Evolutionary conservation across 2,113 vertebrate species (phyloP), one percentile per base, ranked within the genome.

Genomic region (Malurus melanocephalus): DNA sequence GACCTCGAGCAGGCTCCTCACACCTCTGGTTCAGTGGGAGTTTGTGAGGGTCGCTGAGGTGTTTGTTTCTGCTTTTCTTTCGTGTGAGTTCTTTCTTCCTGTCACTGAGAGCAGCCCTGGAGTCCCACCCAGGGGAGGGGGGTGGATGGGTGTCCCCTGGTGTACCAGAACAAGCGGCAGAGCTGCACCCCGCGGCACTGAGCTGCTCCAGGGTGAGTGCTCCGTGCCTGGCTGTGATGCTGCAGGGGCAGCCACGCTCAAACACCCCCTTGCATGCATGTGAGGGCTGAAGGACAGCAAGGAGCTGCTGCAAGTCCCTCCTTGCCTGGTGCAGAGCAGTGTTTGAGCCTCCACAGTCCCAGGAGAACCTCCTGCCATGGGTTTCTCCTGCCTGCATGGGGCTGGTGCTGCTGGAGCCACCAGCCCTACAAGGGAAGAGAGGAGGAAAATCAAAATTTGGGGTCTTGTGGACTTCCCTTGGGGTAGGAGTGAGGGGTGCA

Each of bases 401-500:
- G 43, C n/a, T 80, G 64, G 56, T 56, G 52, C 62, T 42, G 59
- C 30, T 35, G 30, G 20, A 75, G 45, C 40, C 51, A 84, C 66
- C 43, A 5, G 40, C 8, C 10, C 7, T 80, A 21, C 14, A 16
- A 20, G 13, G 20, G 9, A 4, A 68, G 0, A 65, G 28, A 69
- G 35, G 26, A 78, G 16, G 52, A 66, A 79, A 75, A 51, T 40
- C 40, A 18, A 0, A 0, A 13, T 30, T 26, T 42, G 35, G 16
- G 35, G 10, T 19, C 12, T 46, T 8, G 22, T 1, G 4, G 52
- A 19, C 13, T 76, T 66, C 40, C 15, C 45, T 32, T 0, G 0
- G 15, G 21, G 30, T 5, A 22, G 16, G 51, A 49, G 11, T 0
- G 1, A 32, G 64, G 0, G 0, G 13, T 12, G 72, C 1, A 2